These are phyloP conservation scores for Pinna nobilis DNA, from an alignment of 1,140 invertebrate genomes.

Conservation along the genomic window DNA sequence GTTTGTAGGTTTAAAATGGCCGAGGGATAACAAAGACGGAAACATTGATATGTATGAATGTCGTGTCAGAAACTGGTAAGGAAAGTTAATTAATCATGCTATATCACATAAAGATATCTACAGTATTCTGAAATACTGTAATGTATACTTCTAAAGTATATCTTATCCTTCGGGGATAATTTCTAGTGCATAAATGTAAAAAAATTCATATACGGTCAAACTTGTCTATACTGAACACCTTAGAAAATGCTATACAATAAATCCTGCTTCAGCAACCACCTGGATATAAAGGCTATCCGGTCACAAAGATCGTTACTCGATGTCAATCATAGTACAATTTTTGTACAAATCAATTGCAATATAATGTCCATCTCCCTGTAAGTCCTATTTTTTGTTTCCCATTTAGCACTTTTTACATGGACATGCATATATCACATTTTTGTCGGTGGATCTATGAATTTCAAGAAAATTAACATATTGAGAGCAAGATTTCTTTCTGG, in stretches of 20 bases:
- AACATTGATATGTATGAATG: constrained; percentile 71
- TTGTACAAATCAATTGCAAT: too few species aligned
- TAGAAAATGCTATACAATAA: neutral
- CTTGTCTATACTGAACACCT: too few species aligned
- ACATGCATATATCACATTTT: too few species aligned
- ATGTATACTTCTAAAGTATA: neutral
- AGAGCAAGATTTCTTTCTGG: neutral
- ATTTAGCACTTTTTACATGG: neutral
- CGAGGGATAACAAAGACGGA: constrained; percentile 52
- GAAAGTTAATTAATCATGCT: neutral
- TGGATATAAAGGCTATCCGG: too few species aligned
- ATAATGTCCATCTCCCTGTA: too few species aligned
- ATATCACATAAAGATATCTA: neutral
- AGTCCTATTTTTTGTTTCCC: too few species aligned
- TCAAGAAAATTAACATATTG: neutral
- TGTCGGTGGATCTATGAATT: neutral
- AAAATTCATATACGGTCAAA: neutral
- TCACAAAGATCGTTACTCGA: neutral
- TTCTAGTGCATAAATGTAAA: neutral
- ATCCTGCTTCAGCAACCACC: too few species aligned
- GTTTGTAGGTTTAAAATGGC: constrained; percentile 70
- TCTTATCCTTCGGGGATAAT: neutral
- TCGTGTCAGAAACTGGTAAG: constrained; percentile 68
- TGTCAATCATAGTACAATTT: too few species aligned
- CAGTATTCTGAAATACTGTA: too few species aligned